Evolutionary conservation across 2,888 invertebrate species (phyloP), one percentile per base, ranked within the genome.

Genomic region (Conchocele bisecta): DNA sequence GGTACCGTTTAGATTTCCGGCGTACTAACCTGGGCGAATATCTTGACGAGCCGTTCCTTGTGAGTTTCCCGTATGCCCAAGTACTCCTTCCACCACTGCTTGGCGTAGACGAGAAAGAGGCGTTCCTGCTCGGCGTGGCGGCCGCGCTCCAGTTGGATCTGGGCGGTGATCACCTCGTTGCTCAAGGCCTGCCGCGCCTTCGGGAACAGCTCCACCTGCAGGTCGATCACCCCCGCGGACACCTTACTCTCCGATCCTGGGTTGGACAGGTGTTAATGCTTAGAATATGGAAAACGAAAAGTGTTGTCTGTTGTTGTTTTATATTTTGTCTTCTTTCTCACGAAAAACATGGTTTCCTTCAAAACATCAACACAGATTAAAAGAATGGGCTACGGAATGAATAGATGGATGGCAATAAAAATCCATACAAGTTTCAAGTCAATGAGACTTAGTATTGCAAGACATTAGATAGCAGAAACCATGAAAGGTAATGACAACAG

Each of bases 31-130:
- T 89, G 88, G 48, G 91, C 91, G 87, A 91, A 91, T 78, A 91
- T 91, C 77, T 91, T 91, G 31, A 91, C 91, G 6, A 90, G 83
- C 46, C 91, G 83, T 17, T 90, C 87, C 42, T 84, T 87, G 59
- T 91, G 89, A 13, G 79, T 65, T 9, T 86, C 85, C 26, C 90
- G 60, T 37, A 91, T 90, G 70, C 91, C 88, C 2, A 90, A 81
- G 68, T 85, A 91, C 56, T 91, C 91, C 68, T 89, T 88, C 91
- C 91, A 91, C 91, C 91, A 91, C 73, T 91, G 90, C 65, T 91
- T 91, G 48, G 91, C 90, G 73, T 91, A 91, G 6, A 90, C 89
- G 11, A 91, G 84, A 71, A 91, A 91, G n/a, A 90, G 78, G 4
- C 91, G 67, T 69, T 91, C 91, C 57, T 86, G 79, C 70, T 91